Evolutionary conservation across 2,113 vertebrate genomes (phyloP), one percentile per base, ranked within the genome.

Genomic region (Ameiurus melas): DNA sequence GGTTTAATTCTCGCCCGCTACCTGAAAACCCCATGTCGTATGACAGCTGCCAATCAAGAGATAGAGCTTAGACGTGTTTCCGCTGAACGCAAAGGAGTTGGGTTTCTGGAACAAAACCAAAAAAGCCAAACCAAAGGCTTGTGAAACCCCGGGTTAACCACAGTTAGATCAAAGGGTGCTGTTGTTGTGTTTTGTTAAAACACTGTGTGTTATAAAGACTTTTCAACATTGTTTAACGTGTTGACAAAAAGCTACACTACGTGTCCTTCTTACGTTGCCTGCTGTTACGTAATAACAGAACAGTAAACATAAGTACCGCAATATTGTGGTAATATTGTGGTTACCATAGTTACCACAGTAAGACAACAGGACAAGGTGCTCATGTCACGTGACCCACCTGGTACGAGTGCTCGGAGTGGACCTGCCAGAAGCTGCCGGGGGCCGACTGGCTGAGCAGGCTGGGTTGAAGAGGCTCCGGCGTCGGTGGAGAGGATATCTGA

Each of bases 391-490:
- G 85, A 77, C 9, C 89, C 94, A 97, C 97, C 97, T 99, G 97
- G 92, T 98, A 98, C 0, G 97, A 97, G 30, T 98, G 97, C 91
- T 99, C 98, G 0, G 96, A 97, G 92, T 97, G 97, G 92, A 99
- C 97, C 93, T 97, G 97, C 96, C 96, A 97, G 89, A 96, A 94
- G 87, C 95, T 96, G 89, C 95, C 92, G 2, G 97, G 96, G 33
- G 96, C 95, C 0, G 97, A 98, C 92, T 96, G 94, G 93, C 97
- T 98, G 86, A 96, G 93, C 92, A 92, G 8, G 90, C 79, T 2
- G 93, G 96, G 93, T 89, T 91, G 92, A 88, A 94, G 95, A 71
- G 93, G 87, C 90, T 96, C 87, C 0, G 86, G 87, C 13, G 71
- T 80, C 47, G 88, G 87, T 10, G 89, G 64, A n/a, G 85, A 60